Evolutionary conservation across 2,888 invertebrate species (phyloP).

Genomic region (Lasioglossum malachurum): DNA sequence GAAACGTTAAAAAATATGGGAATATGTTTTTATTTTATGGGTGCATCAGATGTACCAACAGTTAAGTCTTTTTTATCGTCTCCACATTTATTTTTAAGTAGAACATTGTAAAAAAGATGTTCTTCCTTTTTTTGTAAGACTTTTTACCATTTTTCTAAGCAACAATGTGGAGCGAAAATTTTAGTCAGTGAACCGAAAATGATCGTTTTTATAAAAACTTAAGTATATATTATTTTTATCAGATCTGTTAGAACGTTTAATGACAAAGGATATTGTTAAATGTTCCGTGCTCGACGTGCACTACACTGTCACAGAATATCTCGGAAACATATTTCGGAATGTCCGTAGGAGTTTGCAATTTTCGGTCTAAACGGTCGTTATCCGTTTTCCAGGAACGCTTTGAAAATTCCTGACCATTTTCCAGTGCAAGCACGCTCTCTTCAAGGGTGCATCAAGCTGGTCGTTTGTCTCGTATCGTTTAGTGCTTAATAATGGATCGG

Average conservation of each 20-base stretch:
- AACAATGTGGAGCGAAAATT: background rate
- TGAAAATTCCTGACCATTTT: constrained; percentile 3
- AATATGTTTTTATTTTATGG: background rate
- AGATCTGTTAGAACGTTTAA: background rate
- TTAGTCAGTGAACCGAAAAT: background rate
- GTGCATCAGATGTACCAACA: background rate
- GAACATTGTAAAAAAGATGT: background rate
- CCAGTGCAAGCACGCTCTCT: background rate
- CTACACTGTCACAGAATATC: background rate
- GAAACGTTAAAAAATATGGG: background rate
- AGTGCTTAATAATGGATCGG: background rate
- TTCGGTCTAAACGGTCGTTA: background rate
- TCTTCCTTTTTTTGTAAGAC: background rate
- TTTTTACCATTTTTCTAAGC: background rate
- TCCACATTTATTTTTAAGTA: background rate
- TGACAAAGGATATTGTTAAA: too few species aligned
- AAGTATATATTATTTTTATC: accelerated
- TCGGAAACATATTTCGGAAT: background rate
- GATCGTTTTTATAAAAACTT: background rate
- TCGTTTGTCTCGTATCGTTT: background rate
- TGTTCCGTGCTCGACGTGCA: background rate
- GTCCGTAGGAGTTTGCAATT: background rate
- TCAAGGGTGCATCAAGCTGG: too few species aligned
- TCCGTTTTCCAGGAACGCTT: background rate
- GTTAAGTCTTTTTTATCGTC: background rate